These are phyloP conservation scores for Gorsachius goisagi DNA, from an alignment of 2,113 vertebrate species.

Conservation along the genomic window DNA sequence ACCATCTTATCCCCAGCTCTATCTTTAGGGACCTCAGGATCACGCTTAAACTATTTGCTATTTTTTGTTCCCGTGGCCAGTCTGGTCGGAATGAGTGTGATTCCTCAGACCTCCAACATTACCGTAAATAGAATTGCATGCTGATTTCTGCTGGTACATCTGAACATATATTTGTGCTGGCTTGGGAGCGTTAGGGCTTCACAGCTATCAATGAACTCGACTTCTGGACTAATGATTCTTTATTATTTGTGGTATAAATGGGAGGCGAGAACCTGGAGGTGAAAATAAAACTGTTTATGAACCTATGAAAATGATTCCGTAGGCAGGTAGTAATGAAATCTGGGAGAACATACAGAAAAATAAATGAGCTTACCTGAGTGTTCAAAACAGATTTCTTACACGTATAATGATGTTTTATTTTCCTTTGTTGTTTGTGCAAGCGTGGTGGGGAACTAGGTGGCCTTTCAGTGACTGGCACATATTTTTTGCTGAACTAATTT, in stretches of 20 bases:
- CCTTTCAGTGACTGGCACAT: background rate
- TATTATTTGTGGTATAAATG: background rate
- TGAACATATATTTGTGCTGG: background rate
- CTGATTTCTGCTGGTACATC: background rate
- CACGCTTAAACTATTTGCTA: background rate
- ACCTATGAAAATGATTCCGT: background rate
- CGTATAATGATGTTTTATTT: background rate
- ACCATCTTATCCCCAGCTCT: background rate
- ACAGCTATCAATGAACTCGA: background rate
- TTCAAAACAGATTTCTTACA: background rate
- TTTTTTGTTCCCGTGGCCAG: background rate
- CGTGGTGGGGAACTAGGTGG: background rate
- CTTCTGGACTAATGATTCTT: background rate
- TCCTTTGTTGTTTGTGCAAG: background rate
- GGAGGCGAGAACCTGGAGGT: background rate
- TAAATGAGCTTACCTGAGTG: background rate
- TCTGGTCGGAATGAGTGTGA: background rate
- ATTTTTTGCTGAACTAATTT: constrained; percentile 15
- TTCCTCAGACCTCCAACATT: background rate
- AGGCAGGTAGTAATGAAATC: constrained; percentile 29
- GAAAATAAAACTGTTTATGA: constrained; percentile 9
- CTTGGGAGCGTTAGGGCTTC: background rate
- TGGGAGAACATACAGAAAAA: background rate
- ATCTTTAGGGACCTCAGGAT: background rate
- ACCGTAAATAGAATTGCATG: background rate